Conservation (phyloP, 1,140 invertebrate species). For the Drosophila sturtevanti region DNA sequence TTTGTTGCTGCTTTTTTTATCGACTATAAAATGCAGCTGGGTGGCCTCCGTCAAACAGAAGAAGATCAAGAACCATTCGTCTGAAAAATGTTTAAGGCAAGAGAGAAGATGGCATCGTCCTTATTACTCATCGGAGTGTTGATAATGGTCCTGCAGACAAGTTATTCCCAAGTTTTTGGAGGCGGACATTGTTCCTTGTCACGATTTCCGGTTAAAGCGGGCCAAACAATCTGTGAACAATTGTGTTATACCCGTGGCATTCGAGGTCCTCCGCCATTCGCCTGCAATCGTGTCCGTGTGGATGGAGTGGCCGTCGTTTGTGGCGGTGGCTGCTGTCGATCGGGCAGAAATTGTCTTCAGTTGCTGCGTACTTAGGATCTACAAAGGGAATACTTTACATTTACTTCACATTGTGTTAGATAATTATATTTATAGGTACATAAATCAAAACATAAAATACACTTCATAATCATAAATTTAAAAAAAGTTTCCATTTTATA, state of each 20-base stretch:
- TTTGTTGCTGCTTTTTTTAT: not conserved
- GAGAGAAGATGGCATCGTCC: not conserved
- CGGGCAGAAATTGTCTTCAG: constrained; percentile 24
- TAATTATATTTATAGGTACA: too few relatives aligned
- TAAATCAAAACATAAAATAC: too few relatives aligned
- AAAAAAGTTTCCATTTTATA: too few relatives aligned
- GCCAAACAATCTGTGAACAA: constrained; percentile 27
- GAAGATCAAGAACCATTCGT: not conserved
- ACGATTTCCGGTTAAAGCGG: not conserved
- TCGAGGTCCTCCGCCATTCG: constrained; percentile 18
- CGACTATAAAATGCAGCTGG: constrained; percentile 29
- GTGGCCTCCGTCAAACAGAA: not conserved
- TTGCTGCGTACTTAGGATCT: constrained; percentile 15
- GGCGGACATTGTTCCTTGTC: constrained; percentile 22
- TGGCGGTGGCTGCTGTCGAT: constrained; percentile 22
- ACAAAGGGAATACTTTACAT: too few relatives aligned
- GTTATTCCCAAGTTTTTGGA: constrained; percentile 16
- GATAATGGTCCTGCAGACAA: not conserved
- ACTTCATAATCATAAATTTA: too few relatives aligned
- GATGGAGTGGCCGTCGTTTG: constrained; percentile 11
- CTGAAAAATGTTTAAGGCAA: not conserved
- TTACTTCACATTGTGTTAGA: too few relatives aligned
- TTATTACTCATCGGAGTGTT: not conserved
- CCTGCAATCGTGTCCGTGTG: constrained; percentile 9
- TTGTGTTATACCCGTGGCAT: constrained; percentile 17